phyloP scores from a whole-genome alignment of 2,888 invertebrate species.

The Hetaerina titia region DNA sequence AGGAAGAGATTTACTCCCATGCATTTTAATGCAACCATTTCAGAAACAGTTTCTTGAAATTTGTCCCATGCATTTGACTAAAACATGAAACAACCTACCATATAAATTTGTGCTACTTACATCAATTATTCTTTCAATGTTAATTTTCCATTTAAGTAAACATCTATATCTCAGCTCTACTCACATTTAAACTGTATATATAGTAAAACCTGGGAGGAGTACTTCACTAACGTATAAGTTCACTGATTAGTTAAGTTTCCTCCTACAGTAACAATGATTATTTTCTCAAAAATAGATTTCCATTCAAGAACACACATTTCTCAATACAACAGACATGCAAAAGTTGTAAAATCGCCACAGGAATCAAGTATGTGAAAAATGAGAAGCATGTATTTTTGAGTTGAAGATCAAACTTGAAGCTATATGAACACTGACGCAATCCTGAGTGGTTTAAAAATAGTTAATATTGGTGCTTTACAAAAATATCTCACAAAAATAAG shows the following conservation, averaged over 20 bases:
- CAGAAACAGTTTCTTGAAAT: no score
- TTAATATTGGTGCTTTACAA: not conserved
- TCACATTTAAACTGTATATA: not conserved
- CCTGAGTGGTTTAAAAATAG: not conserved
- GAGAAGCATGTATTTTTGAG: not conserved
- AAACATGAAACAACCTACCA: not conserved
- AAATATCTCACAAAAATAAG: not conserved
- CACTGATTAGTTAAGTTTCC: not conserved
- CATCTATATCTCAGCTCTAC: not conserved
- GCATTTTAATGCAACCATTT: no score
- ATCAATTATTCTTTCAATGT: not conserved
- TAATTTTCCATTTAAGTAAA: not conserved
- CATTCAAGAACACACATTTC: not conserved
- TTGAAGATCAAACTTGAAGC: not conserved
- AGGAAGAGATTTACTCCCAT: not conserved
- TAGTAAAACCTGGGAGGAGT: not conserved
- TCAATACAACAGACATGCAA: not conserved
- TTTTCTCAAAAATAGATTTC: not conserved
- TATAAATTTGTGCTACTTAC: not conserved
- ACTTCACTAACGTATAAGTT: not conserved
- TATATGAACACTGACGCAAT: not conserved
- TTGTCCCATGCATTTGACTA: not conserved
- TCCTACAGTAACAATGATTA: not conserved
- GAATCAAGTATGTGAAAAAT: not conserved
- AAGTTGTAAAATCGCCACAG: not conserved